Evolutionary conservation across 2,797 vertebrate species (phyloP), one percentile per base, ranked within the genome.

Genomic region (Gymnoscopelus microlampas): DNA sequence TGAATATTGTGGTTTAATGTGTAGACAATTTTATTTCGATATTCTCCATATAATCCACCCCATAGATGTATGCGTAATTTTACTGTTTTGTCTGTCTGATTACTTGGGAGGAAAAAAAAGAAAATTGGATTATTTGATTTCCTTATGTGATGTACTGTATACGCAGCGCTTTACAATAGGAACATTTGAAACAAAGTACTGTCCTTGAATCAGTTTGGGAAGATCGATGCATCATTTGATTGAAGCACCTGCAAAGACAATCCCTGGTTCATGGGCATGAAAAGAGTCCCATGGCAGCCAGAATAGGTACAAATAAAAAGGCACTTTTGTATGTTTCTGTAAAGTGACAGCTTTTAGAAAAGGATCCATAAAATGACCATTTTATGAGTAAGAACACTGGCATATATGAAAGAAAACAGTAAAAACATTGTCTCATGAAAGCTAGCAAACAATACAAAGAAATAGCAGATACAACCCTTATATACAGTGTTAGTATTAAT

Each of bases 251-350:
- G 69, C 51, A 81, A 71, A 66, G 65, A 13, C 35, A 4, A 68
- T 56, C 71, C 13, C 14, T 73, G 53, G 71, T 65, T 79, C 79
- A 39, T 63, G 63, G 77, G 63, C 53, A 76, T 61, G 57, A 82
- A 76, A 78, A 73, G 57, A 65, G 26, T 76, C 53, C 73, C 63
- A 72, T 48, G 60, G 29, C 71, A 53, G 32, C 39, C 49, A 81
- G 85, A 51, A 73, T 23, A 62, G 68, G 9, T 75, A 81, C 56
- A 87, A 88, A 90, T 73, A 76, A 84, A 91, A 91, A 92, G 93
- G 94, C 92, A 94, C 93, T 93, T 44, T 10, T 44, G 92, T 66
- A 85, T 87, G 72, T 72, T 85, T 77, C 71, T 84, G 77, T 73
- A 82, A 77, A 88, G 71, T 84, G 68, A 77, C 69, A 67, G 63